Evolutionary conservation across 1,140 invertebrate species (phyloP), one percentile per base, ranked within the genome.

Genomic region (Agraylea sexmaculata): DNA sequence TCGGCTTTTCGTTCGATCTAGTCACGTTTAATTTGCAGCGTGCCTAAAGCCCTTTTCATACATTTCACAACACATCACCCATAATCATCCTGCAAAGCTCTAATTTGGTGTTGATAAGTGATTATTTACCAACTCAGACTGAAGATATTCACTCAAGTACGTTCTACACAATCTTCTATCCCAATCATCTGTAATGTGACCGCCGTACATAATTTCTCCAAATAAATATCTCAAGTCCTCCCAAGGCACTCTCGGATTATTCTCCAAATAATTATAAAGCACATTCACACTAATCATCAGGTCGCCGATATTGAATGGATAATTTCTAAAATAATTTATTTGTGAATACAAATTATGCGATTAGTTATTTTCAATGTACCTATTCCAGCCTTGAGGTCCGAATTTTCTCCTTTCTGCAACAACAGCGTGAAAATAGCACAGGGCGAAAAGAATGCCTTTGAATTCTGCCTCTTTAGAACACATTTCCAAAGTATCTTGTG

Each of bases 191-290:
- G 90, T 95, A 51, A 94, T 94, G 56, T 94, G 90, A 1, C 91
- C 91, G 8, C 91, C 90, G 53, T 95, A 95, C 90, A 94, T 94
- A 43, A 94, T 94, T 65, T 95, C 90, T 0, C 90, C 91, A 59
- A 94, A 93, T 2, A 94, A 66, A 58, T 94, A 94, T 4, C 89
- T 69, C 37, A 95, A 64, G 68, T 94, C 89, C 57, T 93, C 88
- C 86, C 87, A 94, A 0, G 89, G 89, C 10, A 93, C 76, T 37
- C 78, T 77, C 12, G 73, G 78, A 58, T 88, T 93, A 31, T 78
- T 82, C 57, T 95, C 90, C 52, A 97, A 62, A 64, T 96, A 95
- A 62, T 95, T 97, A 55, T 78, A 84, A 2, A 96, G 55, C 0
- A 95, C 91, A 54, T 86, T 85, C 1, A 87, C 80, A 55, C 89